phyloP scores from a whole-genome alignment of 2,888 invertebrate genomes.

The Apoderus coryli region DNA sequence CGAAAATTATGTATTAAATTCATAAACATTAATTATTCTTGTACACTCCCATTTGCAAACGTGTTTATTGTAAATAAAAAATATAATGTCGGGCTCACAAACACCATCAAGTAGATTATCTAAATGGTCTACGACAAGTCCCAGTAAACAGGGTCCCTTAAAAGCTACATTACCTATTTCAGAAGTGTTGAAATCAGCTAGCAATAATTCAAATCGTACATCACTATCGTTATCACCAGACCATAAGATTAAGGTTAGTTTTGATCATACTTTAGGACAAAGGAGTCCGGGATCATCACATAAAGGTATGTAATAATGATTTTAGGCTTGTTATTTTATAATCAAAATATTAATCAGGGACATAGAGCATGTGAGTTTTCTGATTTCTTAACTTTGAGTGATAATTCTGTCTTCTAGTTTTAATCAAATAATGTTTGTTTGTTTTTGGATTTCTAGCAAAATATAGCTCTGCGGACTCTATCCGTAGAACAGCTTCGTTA shows the following conservation, averaged over 20 bases:
- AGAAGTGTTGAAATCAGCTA: slow-evolving; percentile 49
- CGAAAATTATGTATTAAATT: too few relatives aligned
- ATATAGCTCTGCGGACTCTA: slow-evolving; percentile 36
- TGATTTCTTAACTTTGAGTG: too few relatives aligned
- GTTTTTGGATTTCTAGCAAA: too few relatives aligned
- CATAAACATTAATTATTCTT: too few relatives aligned
- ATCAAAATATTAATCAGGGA: not conserved
- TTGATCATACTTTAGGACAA: slow-evolving; percentile 54
- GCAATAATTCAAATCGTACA: slow-evolving; percentile 45
- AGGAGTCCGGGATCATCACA: slow-evolving; percentile 60
- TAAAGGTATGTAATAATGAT: slow-evolving; percentile 54
- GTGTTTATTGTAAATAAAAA: too few relatives aligned
- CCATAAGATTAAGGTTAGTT: slow-evolving; percentile 51
- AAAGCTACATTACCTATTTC: slow-evolving; percentile 64
- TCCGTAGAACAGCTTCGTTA: slow-evolving; percentile 62
- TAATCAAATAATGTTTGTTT: too few relatives aligned
- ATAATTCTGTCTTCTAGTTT: too few relatives aligned
- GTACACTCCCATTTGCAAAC: too few relatives aligned
- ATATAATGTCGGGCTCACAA: slow-evolving; percentile 34
- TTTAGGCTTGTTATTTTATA: too few relatives aligned
- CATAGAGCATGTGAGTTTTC: too few relatives aligned
- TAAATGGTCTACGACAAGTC: slow-evolving; percentile 54
- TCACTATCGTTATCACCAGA: slow-evolving; percentile 49
- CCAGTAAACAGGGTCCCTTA: slow-evolving; percentile 51
- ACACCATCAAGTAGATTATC: slow-evolving; percentile 37